Base-by-base conservation (phyloP, 1,140 invertebrate species). In the Habropoda laboriosa region DNA sequence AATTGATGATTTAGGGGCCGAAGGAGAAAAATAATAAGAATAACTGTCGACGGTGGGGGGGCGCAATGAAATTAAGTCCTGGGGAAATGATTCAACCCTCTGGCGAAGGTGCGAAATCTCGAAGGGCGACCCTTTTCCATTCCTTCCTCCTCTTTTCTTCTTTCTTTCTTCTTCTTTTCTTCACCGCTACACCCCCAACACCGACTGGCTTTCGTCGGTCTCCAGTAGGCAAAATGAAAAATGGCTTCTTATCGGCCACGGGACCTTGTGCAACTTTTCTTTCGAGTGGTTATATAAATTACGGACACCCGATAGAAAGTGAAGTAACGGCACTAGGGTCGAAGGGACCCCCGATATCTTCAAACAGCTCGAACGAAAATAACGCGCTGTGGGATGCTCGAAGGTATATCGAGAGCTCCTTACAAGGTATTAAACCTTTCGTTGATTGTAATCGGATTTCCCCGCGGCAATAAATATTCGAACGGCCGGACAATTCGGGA, bases 171-270 rank as follows among this genome's bases (percentile, higher is more conserved):
- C 3, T 27, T 27, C n/a, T 40, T 42, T 27, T 87, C 82, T 74
- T 88, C 83, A 85, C 85, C 75, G 78, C 58, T 70, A 49, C 63
- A 64, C 77, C 77, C 77, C 57, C 78, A 38, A 57, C n/a, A n/a
- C 66, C 84, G 77, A 84, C 80, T 80, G 80, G 70, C 60, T 85
- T 84, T 78, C 86, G 49, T 85, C 77, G 60, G 32, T 55, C 70
- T 78, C 70, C 58, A 24, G 57, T 80, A 76, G 70, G 78, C 79
- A 71, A 85, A 86, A 86, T 87, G 86, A 86, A 87, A 86, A 88
- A 85, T 84, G 81, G 55, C 81, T 70, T 32, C 81, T 86, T 86
- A 87, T 86, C 81, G 74, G 32, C 32, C 18, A 35, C 51, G 60
- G 16, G 58, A 51, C 74, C 51, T 55, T 30, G 78, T 58, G 47